Evolutionary conservation across 1,140 invertebrate species (phyloP).

Genomic region (Euura saliciscinereae): DNA sequence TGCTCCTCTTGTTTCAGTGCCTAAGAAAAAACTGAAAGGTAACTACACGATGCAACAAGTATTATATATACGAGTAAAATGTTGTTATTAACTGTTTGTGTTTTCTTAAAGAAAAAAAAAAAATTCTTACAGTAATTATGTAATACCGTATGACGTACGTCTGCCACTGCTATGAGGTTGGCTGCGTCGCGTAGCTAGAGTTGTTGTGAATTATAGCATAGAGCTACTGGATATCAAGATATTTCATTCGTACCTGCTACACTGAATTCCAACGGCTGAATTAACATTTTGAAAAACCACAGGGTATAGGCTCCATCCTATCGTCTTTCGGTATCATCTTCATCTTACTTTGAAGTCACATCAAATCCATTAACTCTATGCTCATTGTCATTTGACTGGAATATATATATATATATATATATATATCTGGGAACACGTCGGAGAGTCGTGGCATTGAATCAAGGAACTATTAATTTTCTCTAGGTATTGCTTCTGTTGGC

Average conservation of each 20-base stretch:
- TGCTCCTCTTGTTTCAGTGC: constrained; percentile 71
- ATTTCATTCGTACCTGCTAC: not conserved
- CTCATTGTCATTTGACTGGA: not conserved
- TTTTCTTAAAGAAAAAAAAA: not conserved
- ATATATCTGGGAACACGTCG: not conserved
- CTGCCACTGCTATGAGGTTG: constrained; percentile 32
- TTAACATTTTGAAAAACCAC: too few species aligned
- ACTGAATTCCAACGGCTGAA: too few species aligned
- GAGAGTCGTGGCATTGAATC: not conserved
- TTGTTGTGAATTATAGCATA: constrained; percentile 5
- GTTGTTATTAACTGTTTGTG: constrained; percentile 11
- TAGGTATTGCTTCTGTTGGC: constrained; percentile 43
- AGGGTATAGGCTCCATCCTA: not conserved
- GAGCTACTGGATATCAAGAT: constrained; percentile 1
- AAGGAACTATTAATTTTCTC: constrained; percentile 24
- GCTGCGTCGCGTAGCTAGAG: constrained; percentile 18
- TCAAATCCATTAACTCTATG: constrained; percentile 1
- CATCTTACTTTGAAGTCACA: not conserved
- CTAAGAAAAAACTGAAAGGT: constrained; percentile 77
- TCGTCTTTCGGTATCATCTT: not conserved
- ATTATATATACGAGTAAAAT: constrained; percentile 19
- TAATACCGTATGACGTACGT: constrained; percentile 12
- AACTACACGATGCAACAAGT: constrained; percentile 43
- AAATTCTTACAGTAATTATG: not conserved
- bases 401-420: too few species aligned